Base-by-base conservation (phyloP, 2,113 vertebrate species). In the Taurulus bubalis region DNA sequence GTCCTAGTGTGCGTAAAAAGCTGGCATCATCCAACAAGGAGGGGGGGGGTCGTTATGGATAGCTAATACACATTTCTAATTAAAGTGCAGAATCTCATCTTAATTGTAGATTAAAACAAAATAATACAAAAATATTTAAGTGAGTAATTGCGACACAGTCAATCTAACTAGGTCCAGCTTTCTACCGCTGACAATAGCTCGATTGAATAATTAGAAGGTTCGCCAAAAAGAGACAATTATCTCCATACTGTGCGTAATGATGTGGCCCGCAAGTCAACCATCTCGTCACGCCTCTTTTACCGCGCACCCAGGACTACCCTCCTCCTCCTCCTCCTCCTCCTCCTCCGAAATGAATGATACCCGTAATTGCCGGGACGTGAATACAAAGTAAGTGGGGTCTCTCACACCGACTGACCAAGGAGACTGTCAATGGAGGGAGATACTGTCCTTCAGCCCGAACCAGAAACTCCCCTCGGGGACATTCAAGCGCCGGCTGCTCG, bases 1-100 rank as follows among this genome's bases (percentile, higher is more conserved):
- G 93, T 95, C 94, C 93, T 94, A 95, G 93, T 70, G 93, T 75
- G 83, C 67, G 45, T 36, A 34, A 85, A 69, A 55, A 49, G 36
- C 30, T 78, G 72, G 73, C 82, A 70, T 74, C 69, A 80, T 69
- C 26, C 60, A 51, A 16, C 51, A 55, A 32, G 38, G 38, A 6
- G 40, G 40, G 12, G 11, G 34, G 30, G 32, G 8, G 10, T 38
- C 28, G 24, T 32, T n/a, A 14, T 56, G n/a, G n/a, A 58, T 2
- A 49, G 14, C 10, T 20, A 2, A 38, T 6, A 12, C 4, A 6
- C 34, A 14, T 51, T 67, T 65, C 36, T 69, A 65, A 73, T 77
- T 4, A 30, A 67, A 82, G n/a, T 70, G 80, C 15, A 15, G 24
- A 18, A 34, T 73, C 26, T 70, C 7, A 9, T 80, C 30, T 36